Conservation (phyloP, 2,113 vertebrate species). For the Sula dactylatra region DNA sequence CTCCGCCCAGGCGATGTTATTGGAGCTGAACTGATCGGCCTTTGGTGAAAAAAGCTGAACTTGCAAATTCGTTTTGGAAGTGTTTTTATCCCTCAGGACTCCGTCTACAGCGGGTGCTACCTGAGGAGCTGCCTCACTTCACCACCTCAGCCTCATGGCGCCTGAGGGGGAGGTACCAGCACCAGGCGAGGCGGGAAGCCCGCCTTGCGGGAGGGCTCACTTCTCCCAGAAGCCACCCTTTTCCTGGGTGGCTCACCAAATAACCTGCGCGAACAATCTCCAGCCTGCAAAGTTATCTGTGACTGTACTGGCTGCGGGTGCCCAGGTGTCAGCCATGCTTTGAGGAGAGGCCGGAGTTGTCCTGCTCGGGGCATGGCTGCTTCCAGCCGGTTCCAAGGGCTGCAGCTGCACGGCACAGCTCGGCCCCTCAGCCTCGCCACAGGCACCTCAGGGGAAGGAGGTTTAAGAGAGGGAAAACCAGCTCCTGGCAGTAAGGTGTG, state of each 20-base stretch:
- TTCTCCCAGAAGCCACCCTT: neutral
- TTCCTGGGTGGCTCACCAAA: rapidly evolving
- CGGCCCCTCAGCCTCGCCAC: rapidly evolving
- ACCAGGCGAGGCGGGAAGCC: neutral
- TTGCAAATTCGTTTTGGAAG: neutral
- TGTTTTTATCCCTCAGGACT: neutral
- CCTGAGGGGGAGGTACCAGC: rapidly evolving
- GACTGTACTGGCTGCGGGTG: rapidly evolving
- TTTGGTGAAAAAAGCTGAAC: neutral
- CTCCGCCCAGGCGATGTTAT: neutral
- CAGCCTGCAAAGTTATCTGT: neutral
- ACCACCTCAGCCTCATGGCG: rapidly evolving
- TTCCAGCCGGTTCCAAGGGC: rapidly evolving
- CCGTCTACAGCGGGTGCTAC: neutral
- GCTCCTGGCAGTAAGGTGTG: too few relatives aligned
- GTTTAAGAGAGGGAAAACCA: rapidly evolving
- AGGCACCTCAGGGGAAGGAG: neutral
- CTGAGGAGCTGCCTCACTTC: neutral
- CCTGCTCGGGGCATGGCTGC: rapidly evolving
- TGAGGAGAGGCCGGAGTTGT: neutral
- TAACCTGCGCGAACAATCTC: neutral
- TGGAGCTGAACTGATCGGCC: neutral
- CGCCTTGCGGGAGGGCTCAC: rapidly evolving
- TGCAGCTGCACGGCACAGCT: rapidly evolving
- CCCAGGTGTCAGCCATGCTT: rapidly evolving